A percentile compares a stretch with the other conserved stretches of the same genome.
Conservation (phyloP, 2,113 vertebrate species). For the Rostratula benghalensis region DNA sequence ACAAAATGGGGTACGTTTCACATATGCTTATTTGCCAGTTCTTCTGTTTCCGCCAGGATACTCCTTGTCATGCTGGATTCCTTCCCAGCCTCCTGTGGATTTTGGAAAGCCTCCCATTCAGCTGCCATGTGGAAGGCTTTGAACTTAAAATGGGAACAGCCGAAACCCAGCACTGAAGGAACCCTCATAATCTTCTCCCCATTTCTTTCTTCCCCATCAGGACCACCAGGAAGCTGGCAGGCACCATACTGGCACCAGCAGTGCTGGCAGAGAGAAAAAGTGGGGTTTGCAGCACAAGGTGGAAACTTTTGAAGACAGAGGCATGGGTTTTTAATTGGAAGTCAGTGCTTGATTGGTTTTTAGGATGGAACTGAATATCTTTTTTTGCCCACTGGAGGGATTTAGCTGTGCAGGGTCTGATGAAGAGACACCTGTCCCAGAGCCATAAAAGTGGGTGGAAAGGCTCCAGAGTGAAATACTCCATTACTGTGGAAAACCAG, state of each 20-base stretch:
- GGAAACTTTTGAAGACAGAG: neutral
- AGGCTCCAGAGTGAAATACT: neutral
- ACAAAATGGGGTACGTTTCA: conserved; percentile 10
- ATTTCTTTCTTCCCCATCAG: neutral
- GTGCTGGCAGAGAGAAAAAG: neutral
- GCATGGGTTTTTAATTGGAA: neutral
- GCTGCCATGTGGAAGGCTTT: conserved; percentile 55
- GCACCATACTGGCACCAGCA: neutral
- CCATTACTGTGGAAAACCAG: neutral
- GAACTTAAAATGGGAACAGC: conserved; percentile 43
- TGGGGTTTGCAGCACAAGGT: neutral
- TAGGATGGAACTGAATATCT: neutral
- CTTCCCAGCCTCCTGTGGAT: conserved; percentile 63
- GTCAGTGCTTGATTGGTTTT: neutral
- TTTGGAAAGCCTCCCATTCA: conserved; percentile 59
- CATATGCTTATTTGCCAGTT: conserved; percentile 40
- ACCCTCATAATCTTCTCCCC: neutral
- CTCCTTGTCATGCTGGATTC: conserved; percentile 46
- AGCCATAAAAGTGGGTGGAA: neutral
- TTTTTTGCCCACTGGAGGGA: neutral
- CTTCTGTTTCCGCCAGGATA: conserved; percentile 41
- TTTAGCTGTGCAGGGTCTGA: neutral
- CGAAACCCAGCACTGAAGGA: neutral
- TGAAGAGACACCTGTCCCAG: neutral
- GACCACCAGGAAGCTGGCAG: neutral